Base-by-base conservation (phyloP, 2,888 invertebrate species). In the Stenotaenia linearis region DNA sequence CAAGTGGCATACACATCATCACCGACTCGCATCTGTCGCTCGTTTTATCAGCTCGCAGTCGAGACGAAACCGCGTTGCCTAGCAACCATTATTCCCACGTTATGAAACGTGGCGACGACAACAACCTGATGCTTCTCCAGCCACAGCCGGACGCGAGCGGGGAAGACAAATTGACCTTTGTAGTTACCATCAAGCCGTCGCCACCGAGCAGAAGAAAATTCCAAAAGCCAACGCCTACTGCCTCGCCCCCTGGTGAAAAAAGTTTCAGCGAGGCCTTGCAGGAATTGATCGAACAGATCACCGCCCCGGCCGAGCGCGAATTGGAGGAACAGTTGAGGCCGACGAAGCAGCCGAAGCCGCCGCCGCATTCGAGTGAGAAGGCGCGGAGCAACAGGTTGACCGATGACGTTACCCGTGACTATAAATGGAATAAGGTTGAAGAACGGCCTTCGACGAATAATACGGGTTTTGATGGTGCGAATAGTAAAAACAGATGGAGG, bases 141-240 rank as follows among this genome's bases (percentile, higher is more conserved):
- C 45, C 61, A 3, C 61, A 61, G 61, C 61, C 21, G 3, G 61
- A 61, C 9, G 10, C 61, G 28, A 61, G 61, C 61, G 61, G 61
- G 28, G 61, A 61, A 28, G 61, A 61, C 61, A 61, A 25, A 61
- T 61, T 78, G 12, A 78, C 78, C 9, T 78, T 78, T 61, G 21
- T 78, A 56, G 78, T 78, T n/a, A 78, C 78, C 23, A 56, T 78
- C 21, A 78, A 78, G 12, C 78, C 78, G 25, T 78, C 78, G 12
- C 78, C 78, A 2, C 78, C 78, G 18, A 50, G 50, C 21, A 50
- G 35, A 56, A 32, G 78, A 28, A 78, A 78, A 78, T 25, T 61
- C 25, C 5, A n/a, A 0, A 37, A 77, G 10, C 77, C 77, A 40
- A 35, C 61, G 30, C 28, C 28, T 78, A 10, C 28, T 5, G 4